Evolutionary conservation across 1,140 invertebrate species (phyloP).

Genomic region (Centruroides sculpturatus): DNA sequence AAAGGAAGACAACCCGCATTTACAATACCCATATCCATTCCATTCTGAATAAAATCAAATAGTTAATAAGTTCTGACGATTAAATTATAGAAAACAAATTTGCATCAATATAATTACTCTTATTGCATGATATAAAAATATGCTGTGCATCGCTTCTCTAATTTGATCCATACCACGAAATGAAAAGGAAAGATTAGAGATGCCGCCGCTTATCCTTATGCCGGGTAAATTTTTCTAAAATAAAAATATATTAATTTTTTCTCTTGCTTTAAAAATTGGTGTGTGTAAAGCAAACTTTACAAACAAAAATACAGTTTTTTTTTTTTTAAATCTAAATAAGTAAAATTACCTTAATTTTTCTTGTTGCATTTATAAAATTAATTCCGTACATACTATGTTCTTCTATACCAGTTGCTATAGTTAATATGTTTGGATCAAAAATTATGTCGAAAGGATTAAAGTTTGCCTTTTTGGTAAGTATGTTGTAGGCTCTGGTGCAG

Average conservation of each 20-base stretch:
- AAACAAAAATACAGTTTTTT: too few relatives aligned
- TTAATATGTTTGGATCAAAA: slow-evolving; percentile 49
- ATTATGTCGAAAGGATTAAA: slow-evolving; percentile 47
- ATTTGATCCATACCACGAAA: slow-evolving; percentile 44
- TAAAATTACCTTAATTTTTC: slow-evolving; percentile 20
- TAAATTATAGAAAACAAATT: too few relatives aligned
- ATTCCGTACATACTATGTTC: slow-evolving; percentile 44
- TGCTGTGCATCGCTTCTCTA: slow-evolving; percentile 46
- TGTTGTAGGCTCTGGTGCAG: slow-evolving; percentile 37
- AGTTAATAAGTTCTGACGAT: not conserved
- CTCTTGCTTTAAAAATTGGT: slow-evolving; percentile 28
- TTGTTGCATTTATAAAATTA: slow-evolving; percentile 40
- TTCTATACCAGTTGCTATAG: slow-evolving; percentile 47
- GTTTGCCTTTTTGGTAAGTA: slow-evolving; percentile 36
- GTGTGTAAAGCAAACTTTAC: too few relatives aligned
- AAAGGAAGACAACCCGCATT: slow-evolving; percentile 42
- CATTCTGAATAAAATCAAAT: slow-evolving; percentile 24
- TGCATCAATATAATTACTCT: slow-evolving; percentile 24
- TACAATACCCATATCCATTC: slow-evolving; percentile 47
- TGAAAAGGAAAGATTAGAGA: slow-evolving; percentile 50
- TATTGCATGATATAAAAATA: slow-evolving; percentile 45
- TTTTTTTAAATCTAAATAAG: too few relatives aligned
- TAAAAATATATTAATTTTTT: slow-evolving; percentile 20
- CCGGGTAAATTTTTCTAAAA: slow-evolving; percentile 35
- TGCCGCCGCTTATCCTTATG: slow-evolving; percentile 41